phyloP scores from a whole-genome alignment of 2,888 invertebrate species.

The Tetanocera ferruginea region DNA sequence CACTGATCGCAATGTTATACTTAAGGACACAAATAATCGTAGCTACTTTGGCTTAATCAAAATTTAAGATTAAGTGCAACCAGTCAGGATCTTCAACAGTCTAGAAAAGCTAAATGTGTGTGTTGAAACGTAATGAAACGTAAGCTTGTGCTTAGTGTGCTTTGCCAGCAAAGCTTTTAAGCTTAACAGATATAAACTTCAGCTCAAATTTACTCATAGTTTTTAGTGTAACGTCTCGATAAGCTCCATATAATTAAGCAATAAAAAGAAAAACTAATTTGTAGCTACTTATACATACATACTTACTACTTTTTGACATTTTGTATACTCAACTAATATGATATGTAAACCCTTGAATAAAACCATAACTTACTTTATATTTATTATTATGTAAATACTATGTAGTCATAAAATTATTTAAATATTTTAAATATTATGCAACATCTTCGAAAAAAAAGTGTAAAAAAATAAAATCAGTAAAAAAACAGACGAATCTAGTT shows the following conservation, averaged over 20 bases:
- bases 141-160: background rate
- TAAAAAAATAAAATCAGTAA: background rate
- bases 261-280: background rate
- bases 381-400: conserved; percentile 33
- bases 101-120: background rate
- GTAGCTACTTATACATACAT: background rate
- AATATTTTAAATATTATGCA: background rate
- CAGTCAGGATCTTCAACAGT: background rate
- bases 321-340: conserved; percentile 22
- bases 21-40: conserved; percentile 78
- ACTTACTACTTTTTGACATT: background rate
- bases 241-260: background rate
- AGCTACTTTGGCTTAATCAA: conserved; percentile 88
- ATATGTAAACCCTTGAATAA: background rate
- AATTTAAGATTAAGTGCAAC: conserved; percentile 48
- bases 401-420: background rate
- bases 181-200: background rate
- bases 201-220: background rate
- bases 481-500: background rate
- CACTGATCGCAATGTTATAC: conserved; percentile 60
- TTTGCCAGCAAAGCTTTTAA: background rate
- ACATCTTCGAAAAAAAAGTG: background rate
- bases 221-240: background rate
- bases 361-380: background rate
- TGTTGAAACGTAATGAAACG: background rate